Percentiles rank a stretch among this genome's conserved stretches.
Conservation (phyloP, 2,113 vertebrate species). For the Ciconia boyciana region DNA sequence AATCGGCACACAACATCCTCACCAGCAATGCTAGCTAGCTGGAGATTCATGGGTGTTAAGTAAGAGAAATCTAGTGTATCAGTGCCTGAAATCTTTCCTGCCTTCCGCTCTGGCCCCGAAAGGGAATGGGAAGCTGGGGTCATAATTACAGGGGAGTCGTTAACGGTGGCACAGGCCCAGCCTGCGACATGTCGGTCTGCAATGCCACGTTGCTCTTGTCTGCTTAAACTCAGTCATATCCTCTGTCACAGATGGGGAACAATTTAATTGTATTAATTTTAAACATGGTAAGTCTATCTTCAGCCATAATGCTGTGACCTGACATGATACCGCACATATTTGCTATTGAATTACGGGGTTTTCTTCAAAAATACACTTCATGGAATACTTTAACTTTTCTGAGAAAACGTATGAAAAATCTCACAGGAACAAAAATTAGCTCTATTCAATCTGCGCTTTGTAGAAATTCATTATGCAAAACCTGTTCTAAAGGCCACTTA, state of each 20-base stretch:
- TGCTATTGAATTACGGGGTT: background rate
- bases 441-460: background rate
- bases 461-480: background rate
- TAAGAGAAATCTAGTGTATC: background rate
- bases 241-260: background rate
- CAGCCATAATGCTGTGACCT: background rate
- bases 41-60: background rate
- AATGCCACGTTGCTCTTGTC: background rate
- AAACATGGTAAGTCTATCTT: background rate
- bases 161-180: background rate
- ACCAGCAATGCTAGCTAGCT: background rate
- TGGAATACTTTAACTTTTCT: background rate
- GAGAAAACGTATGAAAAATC: background rate
- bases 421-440: background rate
- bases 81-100: background rate
- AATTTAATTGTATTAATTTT: background rate
- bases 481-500: background rate
- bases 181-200: fast-evolving
- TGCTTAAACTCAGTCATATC: background rate
- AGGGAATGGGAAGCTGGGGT: background rate
- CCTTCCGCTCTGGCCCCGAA: background rate
- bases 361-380: background rate
- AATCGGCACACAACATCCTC: background rate
- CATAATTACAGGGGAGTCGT: background rate
- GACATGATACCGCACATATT: background rate